Base-by-base conservation (phyloP, 2,888 invertebrate genomes). In the Eustalomyia histrio region DNA sequence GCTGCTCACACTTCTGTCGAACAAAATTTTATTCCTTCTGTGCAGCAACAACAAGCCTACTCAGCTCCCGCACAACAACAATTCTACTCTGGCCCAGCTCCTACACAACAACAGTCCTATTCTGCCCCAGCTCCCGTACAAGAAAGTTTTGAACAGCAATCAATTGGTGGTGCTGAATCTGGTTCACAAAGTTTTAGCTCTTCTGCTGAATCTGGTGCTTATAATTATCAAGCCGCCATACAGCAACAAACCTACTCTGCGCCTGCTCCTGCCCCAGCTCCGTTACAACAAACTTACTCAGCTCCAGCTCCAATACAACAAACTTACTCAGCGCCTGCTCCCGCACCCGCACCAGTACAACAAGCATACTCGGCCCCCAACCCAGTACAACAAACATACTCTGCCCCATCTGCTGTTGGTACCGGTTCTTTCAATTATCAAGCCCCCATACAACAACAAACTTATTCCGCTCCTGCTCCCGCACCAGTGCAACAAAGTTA, bases 21-120 rank as follows among this genome's bases (percentile, higher is more conserved):
- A 43, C 71, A 73, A 64, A 67, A 65, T 1, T 76, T 76, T 79
- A n/a, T 65, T 53, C 76, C 75, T 47, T 18, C 68, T 16, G 35
- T 39, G 1, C 39, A 39, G 14, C 39, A 39, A 39, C 39, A 39
- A 39, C 39, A 39, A 39, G 2, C 39, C 2, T 39, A 39, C 39
- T 39, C 39, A 10, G 39, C 39, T 39, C 39, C 24, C 16, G 29
- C 3, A 1, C 39, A 39, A 39, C 39, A 39, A 39, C 39, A 39
- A 39, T 12, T 4, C 0, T 39, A 39, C 39, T 39, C 39, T 33
- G 64, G 55, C 3, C 68, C 82, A 14, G 12, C 29, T 7, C 39
- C 58, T 7, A 35, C 43, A 16, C 53, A 57, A 8, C 67, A 73
- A 18, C 65, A 68, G 63, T 14, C 47, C 14, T 63, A 63, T 21